phyloP scores from a whole-genome alignment of 2,888 invertebrate species.

The Malacosoma neustria region DNA sequence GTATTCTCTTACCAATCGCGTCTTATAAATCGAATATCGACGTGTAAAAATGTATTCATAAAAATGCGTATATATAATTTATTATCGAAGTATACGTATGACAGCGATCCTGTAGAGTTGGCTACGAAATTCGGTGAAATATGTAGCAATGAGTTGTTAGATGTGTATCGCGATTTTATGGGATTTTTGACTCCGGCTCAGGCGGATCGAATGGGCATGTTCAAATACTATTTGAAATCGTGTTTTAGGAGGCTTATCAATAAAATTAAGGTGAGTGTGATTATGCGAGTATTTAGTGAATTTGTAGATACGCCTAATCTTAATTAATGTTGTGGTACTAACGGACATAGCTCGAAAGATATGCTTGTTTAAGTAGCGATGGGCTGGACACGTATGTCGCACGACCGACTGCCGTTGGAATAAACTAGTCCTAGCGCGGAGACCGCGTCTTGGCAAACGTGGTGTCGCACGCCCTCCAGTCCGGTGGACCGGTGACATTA shows the following conservation, averaged over 20 bases:
- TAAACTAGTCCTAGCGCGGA: no score
- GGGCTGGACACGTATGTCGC: no score
- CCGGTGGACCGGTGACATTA: no score
- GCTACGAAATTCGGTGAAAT: slow-evolving; percentile 22
- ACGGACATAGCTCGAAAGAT: no score
- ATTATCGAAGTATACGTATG: slow-evolving; percentile 29
- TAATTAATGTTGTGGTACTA: no score
- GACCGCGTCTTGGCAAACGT: no score
- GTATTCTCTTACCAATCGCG: slow-evolving; percentile 41
- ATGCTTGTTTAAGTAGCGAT: no score
- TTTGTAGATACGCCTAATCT: no score
- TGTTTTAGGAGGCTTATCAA: slow-evolving; percentile 31
- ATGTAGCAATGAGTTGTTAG: slow-evolving; percentile 28
- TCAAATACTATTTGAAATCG: slow-evolving; percentile 44
- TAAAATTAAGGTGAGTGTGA: slow-evolving; percentile 37
- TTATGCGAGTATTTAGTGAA: no score
- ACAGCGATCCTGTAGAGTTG: slow-evolving; percentile 26
- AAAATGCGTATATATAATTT: slow-evolving; percentile 26
- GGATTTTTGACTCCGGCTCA: slow-evolving; percentile 51
- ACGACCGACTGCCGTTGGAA: no score
- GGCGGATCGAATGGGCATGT: slow-evolving; percentile 36
- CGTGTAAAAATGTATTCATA: slow-evolving; percentile 14
- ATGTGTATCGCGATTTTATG: slow-evolving; percentile 47
- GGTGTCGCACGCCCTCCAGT: no score
- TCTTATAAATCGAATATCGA: slow-evolving; percentile 21